Evolutionary conservation across 2,797 vertebrate genomes (phyloP).

Genomic region (Melanotaenia nigrans): DNA sequence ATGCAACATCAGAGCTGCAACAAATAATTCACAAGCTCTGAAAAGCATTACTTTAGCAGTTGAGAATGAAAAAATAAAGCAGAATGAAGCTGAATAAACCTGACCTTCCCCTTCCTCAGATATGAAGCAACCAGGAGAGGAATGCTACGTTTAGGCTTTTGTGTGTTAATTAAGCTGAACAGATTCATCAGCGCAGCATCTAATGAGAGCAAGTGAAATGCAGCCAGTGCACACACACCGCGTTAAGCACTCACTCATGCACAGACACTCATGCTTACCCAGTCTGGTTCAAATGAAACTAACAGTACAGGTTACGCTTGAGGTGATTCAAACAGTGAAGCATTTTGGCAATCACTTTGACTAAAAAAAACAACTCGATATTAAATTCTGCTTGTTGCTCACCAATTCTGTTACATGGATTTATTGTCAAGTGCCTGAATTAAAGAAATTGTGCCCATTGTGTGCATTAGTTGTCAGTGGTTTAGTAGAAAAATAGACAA

Average conservation of each 20-base stretch:
- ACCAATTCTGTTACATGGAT: background rate
- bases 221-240: slow-evolving; percentile 1
- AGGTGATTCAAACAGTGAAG: slow-evolving; percentile 9
- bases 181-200: slow-evolving; percentile 40
- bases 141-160: slow-evolving; percentile 9
- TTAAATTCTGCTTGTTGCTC: background rate
- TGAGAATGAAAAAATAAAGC: slow-evolving; percentile 6
- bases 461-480: no score
- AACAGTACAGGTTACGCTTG: background rate
- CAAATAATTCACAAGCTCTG: slow-evolving; percentile 24
- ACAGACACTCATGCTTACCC: background rate
- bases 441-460: no score
- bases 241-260: background rate
- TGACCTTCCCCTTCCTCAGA: slow-evolving; percentile 13
- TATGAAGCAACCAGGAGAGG: slow-evolving; percentile 7
- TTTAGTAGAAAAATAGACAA: background rate
- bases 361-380: background rate
- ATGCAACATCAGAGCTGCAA: slow-evolving; percentile 14
- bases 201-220: slow-evolving; percentile 34
- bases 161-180: slow-evolving; percentile 38
- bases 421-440: no score
- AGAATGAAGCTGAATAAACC: slow-evolving; percentile 1
- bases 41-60: slow-evolving; percentile 1
- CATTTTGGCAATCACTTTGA: background rate
- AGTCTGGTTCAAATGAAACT: slow-evolving; percentile 2